phyloP scores from a whole-genome alignment of 2,888 invertebrate genomes.

The Oscheius onirici region DNA sequence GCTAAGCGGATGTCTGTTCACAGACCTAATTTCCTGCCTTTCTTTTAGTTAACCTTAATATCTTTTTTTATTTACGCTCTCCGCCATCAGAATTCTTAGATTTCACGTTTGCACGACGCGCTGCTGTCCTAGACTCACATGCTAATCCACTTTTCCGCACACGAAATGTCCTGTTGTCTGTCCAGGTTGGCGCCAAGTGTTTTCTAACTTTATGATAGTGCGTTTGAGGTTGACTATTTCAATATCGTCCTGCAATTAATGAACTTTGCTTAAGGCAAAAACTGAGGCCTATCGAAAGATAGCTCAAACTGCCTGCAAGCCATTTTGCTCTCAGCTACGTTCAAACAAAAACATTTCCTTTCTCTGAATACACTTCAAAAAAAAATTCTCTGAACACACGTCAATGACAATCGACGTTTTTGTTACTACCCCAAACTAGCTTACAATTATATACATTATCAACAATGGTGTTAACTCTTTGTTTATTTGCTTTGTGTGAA shows the following conservation, averaged over 20 bases:
- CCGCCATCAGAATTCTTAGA: constrained; percentile 5
- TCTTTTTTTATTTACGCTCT: neutral
- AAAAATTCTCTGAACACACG: too few relatives aligned
- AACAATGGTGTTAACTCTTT: neutral
- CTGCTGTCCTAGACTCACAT: constrained; percentile 26
- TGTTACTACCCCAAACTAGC: too few relatives aligned
- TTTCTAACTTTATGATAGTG: too few relatives aligned
- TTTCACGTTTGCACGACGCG: constrained; percentile 14
- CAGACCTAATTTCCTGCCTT: neutral
- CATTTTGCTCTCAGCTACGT: too few relatives aligned
- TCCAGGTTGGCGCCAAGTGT: neutral
- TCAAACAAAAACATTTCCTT: too few relatives aligned
- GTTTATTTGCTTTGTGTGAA: neutral
- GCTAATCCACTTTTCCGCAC: constrained; percentile 32
- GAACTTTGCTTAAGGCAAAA: constrained; percentile 24
- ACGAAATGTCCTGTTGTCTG: constrained; percentile 19
- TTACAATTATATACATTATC: too few relatives aligned
- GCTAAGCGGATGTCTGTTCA: constrained; percentile 22
- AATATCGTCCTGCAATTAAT: constrained; percentile 43
- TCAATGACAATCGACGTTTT: too few relatives aligned
- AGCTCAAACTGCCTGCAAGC: too few relatives aligned
- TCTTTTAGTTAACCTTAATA: neutral
- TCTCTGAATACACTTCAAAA: too few relatives aligned
- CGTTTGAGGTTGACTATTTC: constrained; percentile 41
- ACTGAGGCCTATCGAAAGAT: too few relatives aligned